Evolutionary conservation across 2,113 vertebrate genomes (phyloP), one percentile per base, ranked within the genome.

Genomic region (Mormyrus lacerda): DNA sequence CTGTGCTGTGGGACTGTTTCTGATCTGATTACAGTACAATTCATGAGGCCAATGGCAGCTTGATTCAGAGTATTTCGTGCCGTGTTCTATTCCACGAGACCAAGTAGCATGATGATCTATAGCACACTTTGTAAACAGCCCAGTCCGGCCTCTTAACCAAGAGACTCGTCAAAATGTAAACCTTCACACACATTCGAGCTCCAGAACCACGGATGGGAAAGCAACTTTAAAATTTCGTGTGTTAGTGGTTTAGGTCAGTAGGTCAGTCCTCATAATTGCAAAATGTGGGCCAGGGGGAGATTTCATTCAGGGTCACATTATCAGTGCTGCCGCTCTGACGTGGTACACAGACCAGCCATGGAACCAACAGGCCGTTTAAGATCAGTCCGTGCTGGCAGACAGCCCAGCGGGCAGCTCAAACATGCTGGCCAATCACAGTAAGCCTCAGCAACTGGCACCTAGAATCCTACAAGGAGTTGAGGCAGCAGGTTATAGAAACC

Each of bases 121-220:
- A 24, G 4, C 15, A 17, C 11, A 0, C 69, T 76, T 76, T 84
- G 82, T 85, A 47, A 85, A 85, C 82, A 86, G 48, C 27, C 47
- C 85, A 87, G 85, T 51, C 48, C 13, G 3, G 50, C 85, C 48
- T 86, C 45, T 86, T 86, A 86, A 50, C 15, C 11, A 35, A 87
- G 50, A 87, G 24, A 55, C 45, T 50, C 11, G 24, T 27, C 13
- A 19, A 85, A 51, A 84, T 47, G 39, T 47, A 84, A 84, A 50
- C 45, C 84, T 48, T 21, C 85, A 87, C 85, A 87, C 47, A 87
- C n/a, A 87, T 39, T 53, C 45, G 24, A 10, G 55, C 85, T 87
- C 85, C 85, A 87, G 47, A 87, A 87, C n/a, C 85, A 53, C 13
- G 50, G 10, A 48, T 48, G 44, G 73, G 35, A 13, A 42, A 19